phyloP scores from a whole-genome alignment of 1,140 invertebrate genomes.

The Ditylenchus dipsaci region DNA sequence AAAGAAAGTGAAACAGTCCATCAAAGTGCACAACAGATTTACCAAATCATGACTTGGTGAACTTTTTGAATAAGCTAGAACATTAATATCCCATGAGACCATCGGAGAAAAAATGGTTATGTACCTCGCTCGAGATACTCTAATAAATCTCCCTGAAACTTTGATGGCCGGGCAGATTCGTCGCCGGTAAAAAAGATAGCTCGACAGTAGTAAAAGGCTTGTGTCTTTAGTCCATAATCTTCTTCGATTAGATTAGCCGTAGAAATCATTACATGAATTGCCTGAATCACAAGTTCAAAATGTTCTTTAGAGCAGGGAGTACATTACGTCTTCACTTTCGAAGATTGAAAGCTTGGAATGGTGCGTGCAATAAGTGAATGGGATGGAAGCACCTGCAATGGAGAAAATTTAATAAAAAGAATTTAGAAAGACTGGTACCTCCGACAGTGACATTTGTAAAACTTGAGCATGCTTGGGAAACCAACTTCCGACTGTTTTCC shows the following conservation, averaged over 20 bases:
- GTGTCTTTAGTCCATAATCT: conserved; percentile 22
- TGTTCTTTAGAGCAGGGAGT: conserved; percentile 19
- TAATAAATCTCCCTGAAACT: conserved; percentile 3
- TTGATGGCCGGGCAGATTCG: background rate
- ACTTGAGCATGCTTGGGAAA: background rate
- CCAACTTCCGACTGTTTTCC: background rate
- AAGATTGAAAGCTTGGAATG: conserved; percentile 27
- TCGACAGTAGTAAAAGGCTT: conserved; percentile 18
- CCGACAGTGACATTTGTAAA: background rate
- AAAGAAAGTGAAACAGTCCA: background rate
- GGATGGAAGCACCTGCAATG: conserved; percentile 3
- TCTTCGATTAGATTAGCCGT: conserved; percentile 17
- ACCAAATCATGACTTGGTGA: background rate
- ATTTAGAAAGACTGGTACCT: background rate
- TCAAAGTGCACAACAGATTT: background rate
- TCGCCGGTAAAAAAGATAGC: background rate
- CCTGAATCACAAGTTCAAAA: conserved; percentile 17
- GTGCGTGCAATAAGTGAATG: conserved; percentile 24
- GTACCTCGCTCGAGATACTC: conserved; percentile 1
- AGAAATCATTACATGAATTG: conserved; percentile 20
- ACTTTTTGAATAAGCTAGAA: background rate
- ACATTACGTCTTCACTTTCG: conserved; percentile 9
- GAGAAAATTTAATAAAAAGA: background rate
- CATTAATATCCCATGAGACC: too few species aligned
- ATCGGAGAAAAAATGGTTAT: too few species aligned